A percentile compares a stretch with the other conserved stretches of the same genome.
Evolutionary conservation across 2,888 invertebrate genomes (phyloP).

Genomic region (Acanthosepion lycidas): DNA sequence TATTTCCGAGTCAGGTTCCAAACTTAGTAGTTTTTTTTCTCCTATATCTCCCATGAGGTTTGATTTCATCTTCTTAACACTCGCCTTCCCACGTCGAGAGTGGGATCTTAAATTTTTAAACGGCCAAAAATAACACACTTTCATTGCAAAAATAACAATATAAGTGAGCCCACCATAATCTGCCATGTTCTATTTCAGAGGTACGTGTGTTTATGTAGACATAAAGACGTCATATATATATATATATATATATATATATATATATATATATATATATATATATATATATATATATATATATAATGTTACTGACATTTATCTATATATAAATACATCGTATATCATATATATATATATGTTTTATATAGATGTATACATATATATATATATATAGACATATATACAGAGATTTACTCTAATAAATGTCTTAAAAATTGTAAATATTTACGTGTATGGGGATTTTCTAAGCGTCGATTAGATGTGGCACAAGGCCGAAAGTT

Average conservation of each 20-base stretch:
- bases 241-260: constrained; percentile 4
- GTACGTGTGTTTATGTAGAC: constrained; percentile 1
- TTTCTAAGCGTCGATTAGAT: no score
- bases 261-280: constrained; percentile 33
- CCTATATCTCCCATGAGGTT: not conserved
- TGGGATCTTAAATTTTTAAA: not conserved
- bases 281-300: not conserved
- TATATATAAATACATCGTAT: no score
- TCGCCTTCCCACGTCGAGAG: not conserved
- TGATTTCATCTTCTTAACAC: not conserved
- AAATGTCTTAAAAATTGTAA: no score
- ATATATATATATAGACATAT: no score
- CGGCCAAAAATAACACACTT: not conserved
- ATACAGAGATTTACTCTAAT: no score
- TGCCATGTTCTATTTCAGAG: not conserved
- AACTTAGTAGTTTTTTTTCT: not conserved
- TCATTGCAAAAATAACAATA: constrained; percentile 33
- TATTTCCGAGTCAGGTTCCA: not conserved
- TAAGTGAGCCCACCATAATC: constrained; percentile 10
- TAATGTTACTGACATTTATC: no score
- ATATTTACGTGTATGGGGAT: no score
- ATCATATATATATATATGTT: no score
- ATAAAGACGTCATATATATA: not conserved
- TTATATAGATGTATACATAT: no score
- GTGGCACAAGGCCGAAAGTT: no score